Evolutionary conservation across 2,888 invertebrate genomes (phyloP).

Genomic region (Trissoscelio sp.): DNA sequence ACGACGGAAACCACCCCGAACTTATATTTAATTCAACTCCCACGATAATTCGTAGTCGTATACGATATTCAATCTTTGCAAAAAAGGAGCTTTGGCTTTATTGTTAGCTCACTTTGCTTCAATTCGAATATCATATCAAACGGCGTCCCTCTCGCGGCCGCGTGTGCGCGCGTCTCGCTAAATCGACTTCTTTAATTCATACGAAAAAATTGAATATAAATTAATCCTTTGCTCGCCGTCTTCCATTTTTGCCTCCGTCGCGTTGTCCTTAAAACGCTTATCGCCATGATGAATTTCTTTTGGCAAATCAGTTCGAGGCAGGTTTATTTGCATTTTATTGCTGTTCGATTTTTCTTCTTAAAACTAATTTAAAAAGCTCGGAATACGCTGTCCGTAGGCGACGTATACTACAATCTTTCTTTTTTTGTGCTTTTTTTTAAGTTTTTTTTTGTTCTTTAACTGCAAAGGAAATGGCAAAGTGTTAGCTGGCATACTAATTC

Average conservation of each 20-base stretch:
- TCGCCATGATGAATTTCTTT: conserved; percentile 50
- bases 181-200: conserved; percentile 60
- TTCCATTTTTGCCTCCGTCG: background rate
- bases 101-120: conserved; percentile 58
- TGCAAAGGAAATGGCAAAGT: conserved; percentile 72
- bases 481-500: conserved; percentile 82
- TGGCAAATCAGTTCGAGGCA: conserved; percentile 48
- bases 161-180: background rate
- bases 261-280: conserved; percentile 40
- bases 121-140: conserved; percentile 58
- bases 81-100: conserved; percentile 67
- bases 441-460: conserved; percentile 46
- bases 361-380: conserved; percentile 68
- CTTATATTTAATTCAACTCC: conserved; percentile 81
- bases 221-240: conserved; percentile 39
- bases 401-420: conserved; percentile 54
- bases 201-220: conserved; percentile 54
- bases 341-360: conserved; percentile 67
- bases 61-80: conserved; percentile 78
- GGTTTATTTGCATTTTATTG: conserved; percentile 68
- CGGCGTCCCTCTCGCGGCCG: conserved; percentile 20
- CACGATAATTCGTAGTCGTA: conserved; percentile 76
- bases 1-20: conserved; percentile 71
- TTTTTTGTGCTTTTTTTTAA: background rate
- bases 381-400: conserved; percentile 43